Percentiles rank a stretch among this genome's conserved stretches.
These are phyloP conservation scores for Chiloscyllium punctatum DNA, from an alignment of 2,797 vertebrate genomes.

Conservation along the genomic window DNA sequence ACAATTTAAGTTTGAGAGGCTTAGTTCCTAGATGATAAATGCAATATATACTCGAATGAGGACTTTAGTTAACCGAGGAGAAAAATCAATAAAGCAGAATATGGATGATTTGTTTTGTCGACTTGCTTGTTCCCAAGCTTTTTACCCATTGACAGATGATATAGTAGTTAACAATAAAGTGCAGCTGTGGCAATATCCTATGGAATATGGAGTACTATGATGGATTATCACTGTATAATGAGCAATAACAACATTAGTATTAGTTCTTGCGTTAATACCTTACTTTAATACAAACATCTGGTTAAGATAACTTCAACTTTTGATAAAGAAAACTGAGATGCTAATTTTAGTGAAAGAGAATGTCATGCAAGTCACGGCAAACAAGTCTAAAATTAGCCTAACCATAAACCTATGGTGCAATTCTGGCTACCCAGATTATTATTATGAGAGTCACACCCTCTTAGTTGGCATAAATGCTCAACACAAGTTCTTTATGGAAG, in stretches of 20 bases:
- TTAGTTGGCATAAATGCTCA: background rate
- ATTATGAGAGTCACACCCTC: slow-evolving; percentile 3
- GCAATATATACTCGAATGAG: background rate
- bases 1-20: background rate
- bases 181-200: background rate
- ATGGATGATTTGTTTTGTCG: background rate
- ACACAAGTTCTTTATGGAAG: background rate
- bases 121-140: background rate
- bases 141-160: too few relatives aligned
- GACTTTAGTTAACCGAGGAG: background rate
- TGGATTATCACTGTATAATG: background rate
- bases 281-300: background rate
- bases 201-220: background rate
- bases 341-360: background rate
- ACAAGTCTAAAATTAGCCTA: slow-evolving; percentile 14
- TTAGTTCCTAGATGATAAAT: background rate
- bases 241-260: background rate
- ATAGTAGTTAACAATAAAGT: background rate
- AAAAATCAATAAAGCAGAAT: background rate
- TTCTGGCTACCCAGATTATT: slow-evolving; percentile 6
- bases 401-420: background rate
- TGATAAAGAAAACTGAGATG: background rate
- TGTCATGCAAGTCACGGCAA: background rate
- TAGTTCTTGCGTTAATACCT: background rate
- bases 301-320: background rate